A percentile compares a stretch with the other conserved stretches of the same genome.
Evolutionary conservation across 2,797 vertebrate genomes (phyloP).

Genomic region (Glyptemys insculpta): DNA sequence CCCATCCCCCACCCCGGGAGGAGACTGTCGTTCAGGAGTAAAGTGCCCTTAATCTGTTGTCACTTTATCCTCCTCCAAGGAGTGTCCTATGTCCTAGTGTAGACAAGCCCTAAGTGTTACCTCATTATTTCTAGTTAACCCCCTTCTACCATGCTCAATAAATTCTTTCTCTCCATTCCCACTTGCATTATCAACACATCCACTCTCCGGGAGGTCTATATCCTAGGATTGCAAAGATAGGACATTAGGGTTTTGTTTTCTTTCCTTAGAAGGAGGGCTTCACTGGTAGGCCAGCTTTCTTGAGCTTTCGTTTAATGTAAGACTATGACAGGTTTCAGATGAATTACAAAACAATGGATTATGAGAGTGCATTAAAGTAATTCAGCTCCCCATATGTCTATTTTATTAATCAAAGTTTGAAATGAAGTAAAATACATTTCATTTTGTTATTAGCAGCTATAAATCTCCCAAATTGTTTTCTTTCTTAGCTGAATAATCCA

Average conservation of each 20-base stretch:
- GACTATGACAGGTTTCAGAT: neutral
- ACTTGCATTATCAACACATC: neutral
- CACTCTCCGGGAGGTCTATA: neutral
- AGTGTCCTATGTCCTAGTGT: neutral
- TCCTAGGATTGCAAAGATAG: neutral
- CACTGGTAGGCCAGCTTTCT: neutral
- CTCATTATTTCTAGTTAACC: neutral
- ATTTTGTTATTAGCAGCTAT: slow-evolving; percentile 2
- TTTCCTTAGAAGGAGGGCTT: neutral
- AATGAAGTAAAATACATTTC: neutral
- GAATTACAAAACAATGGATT: neutral
- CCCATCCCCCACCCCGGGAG: accelerated
- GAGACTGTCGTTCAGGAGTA: neutral
- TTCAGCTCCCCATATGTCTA: neutral
- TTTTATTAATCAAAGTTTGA: slow-evolving; percentile 21
- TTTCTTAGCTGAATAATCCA: neutral
- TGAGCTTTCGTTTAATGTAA: neutral
- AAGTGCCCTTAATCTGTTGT: neutral
- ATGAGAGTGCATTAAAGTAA: neutral
- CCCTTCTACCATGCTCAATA: neutral
- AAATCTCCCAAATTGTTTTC: neutral
- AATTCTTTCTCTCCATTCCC: neutral
- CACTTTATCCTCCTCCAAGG: neutral
- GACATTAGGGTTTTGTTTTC: neutral
- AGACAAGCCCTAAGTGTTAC: neutral